Base-by-base conservation (phyloP, 2,888 invertebrate species). In the Tinea pellionella region DNA sequence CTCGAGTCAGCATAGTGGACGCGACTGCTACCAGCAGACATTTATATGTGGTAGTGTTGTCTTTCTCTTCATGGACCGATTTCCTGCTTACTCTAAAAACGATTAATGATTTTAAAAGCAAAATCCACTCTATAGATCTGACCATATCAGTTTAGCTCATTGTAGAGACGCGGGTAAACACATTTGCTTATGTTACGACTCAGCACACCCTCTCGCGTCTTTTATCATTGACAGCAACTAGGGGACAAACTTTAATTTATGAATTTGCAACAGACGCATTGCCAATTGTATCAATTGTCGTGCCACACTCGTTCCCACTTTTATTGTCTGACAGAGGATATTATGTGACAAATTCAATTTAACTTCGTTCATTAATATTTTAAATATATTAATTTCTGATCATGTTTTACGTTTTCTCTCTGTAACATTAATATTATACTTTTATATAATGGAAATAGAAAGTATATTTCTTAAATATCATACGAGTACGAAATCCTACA, bases 61-160 rank as follows among this genome's bases (percentile, higher is more conserved):
- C 24, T 24, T n/a, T n/a, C 24, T 6, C 3, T 3, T 24, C 24
- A 24, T 24, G 24, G 6, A 24, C 24, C 24, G n/a, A n/a, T n/a
- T n/a, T n/a, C n/a, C n/a, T n/a, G n/a, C n/a, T n/a, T n/a, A n/a
- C n/a, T n/a, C n/a, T n/a, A n/a, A n/a, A n/a, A n/a, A n/a, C n/a
- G n/a, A n/a, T n/a, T n/a, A n/a, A n/a, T n/a, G n/a, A n/a, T n/a
- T n/a, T n/a, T n/a, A n/a, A n/a, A n/a, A n/a, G n/a, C n/a, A n/a
- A 63, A 65, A 65, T 65, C 64, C 66, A 64, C 61, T 29, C 29
- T 56, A 56, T 29, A 30, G 56, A 56, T 30, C 9, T n/a, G 58
- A 6, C 47, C 1, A 16, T 47, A 8, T 15, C 13, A 47, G 16
- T 16, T 16, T 43, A 51, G 57, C 60, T 62, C 62, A 47, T 60